phyloP scores from a whole-genome alignment of 2,113 vertebrate genomes.

The Oplegnathus fasciatus region DNA sequence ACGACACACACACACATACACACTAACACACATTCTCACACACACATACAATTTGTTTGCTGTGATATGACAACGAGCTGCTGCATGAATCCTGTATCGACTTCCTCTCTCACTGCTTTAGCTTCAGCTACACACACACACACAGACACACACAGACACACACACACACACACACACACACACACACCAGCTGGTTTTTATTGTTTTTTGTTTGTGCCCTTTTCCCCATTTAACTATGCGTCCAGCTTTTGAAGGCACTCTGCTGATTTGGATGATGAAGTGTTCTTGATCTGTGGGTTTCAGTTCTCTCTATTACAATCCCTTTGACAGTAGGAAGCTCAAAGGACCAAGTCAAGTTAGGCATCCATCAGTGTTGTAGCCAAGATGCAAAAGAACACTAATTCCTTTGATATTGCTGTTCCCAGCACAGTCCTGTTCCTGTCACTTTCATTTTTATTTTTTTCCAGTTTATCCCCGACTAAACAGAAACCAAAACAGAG shows the following conservation, averaged over 20 bases:
- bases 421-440: background rate
- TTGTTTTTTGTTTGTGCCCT: slow-evolving; percentile 55
- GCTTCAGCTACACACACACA: slow-evolving; percentile 16
- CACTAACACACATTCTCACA: slow-evolving; percentile 49
- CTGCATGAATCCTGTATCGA: slow-evolving; percentile 58
- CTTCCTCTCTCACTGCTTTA: slow-evolving; percentile 71
- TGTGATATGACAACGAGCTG: slow-evolving; percentile 67
- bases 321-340: background rate
- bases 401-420: background rate
- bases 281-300: slow-evolving; percentile 21
- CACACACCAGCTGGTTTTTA: slow-evolving; percentile 62
- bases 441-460: no score
- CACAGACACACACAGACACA: slow-evolving; percentile 26
- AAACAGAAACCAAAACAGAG: background rate
- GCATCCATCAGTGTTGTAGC: background rate
- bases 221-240: slow-evolving; percentile 51
- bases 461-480: no score
- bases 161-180: slow-evolving; percentile 35
- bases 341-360: background rate
- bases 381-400: background rate
- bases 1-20: slow-evolving; percentile 67
- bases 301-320: background rate
- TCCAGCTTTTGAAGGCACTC: slow-evolving; percentile 25
- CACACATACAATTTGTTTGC: slow-evolving; percentile 66
- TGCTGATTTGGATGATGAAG: slow-evolving; percentile 24